Conservation (phyloP, 2,797 vertebrate genomes). For the Cossypha polioptera region DNA sequence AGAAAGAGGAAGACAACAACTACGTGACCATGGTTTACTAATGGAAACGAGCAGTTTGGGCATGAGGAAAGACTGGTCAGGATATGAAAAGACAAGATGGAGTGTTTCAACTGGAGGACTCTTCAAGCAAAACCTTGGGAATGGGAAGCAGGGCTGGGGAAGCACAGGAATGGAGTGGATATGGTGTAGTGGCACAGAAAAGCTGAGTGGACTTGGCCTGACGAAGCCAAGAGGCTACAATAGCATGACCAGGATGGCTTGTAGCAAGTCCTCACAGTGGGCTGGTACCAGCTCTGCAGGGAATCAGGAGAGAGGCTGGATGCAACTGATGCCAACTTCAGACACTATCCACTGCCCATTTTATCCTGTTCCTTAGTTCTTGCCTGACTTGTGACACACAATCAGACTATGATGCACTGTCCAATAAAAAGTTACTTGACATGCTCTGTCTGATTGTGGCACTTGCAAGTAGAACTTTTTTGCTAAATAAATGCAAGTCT, state of each 20-base stretch:
- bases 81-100: accelerated
- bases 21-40: neutral
- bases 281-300: neutral
- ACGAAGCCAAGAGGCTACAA: neutral
- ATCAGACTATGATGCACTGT: accelerated
- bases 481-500: neutral
- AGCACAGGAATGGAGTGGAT: accelerated
- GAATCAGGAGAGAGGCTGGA: neutral
- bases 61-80: neutral
- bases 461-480: neutral
- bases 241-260: neutral
- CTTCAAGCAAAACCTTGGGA: neutral
- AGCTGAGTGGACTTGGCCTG: neutral
- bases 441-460: neutral
- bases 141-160: neutral
- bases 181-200: accelerated
- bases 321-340: neutral
- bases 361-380: neutral
- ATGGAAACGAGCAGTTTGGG: neutral
- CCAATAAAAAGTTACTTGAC: neutral
- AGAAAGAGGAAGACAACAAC: neutral
- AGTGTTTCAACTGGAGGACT: neutral
- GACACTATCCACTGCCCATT: neutral
- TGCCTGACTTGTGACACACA: neutral
- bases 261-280: neutral